These are phyloP conservation scores for Harpagifer antarcticus DNA, from an alignment of 2,797 vertebrate species.

Conservation along the genomic window DNA sequence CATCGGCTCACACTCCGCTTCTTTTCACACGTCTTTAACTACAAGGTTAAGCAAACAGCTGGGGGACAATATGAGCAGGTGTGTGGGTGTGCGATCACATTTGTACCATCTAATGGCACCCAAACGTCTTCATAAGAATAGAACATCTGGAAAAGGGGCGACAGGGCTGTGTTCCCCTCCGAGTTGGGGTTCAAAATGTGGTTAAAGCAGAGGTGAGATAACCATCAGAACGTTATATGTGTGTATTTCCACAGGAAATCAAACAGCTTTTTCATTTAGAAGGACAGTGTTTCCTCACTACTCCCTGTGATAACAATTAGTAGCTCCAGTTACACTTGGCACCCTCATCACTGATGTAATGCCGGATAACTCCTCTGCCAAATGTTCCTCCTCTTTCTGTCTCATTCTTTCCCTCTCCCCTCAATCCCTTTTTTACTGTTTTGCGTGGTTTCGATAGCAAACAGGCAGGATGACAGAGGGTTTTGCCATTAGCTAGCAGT, in stretches of 20 bases:
- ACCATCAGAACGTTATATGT: slow-evolving; percentile 27
- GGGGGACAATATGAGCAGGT: slow-evolving; percentile 15
- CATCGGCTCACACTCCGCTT: slow-evolving; percentile 38
- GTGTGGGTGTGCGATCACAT: slow-evolving; percentile 12
- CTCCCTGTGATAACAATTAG: slow-evolving; percentile 81
- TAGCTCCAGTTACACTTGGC: slow-evolving; percentile 66
- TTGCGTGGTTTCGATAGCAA: slow-evolving; percentile 64
- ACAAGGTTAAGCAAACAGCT: slow-evolving; percentile 43
- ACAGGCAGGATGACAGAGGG: slow-evolving; percentile 65
- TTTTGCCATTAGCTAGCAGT: slow-evolving; percentile 62
- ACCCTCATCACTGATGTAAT: slow-evolving; percentile 73
- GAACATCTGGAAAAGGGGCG: slow-evolving; percentile 4
- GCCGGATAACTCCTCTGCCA: slow-evolving; percentile 62
- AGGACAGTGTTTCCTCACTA: slow-evolving; percentile 64
- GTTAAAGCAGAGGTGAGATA: slow-evolving; percentile 22
- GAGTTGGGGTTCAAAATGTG: slow-evolving; percentile 14
- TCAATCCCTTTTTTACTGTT: slow-evolving; percentile 42
- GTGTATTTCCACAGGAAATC: slow-evolving; percentile 51
- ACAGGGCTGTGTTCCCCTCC: not conserved
- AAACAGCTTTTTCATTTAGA: slow-evolving; percentile 49
- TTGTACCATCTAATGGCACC: slow-evolving; percentile 27
- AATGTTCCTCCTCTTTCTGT: slow-evolving; percentile 47
- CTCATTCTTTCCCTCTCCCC: slow-evolving; percentile 28
- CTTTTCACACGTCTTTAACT: slow-evolving; percentile 49
- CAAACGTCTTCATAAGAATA: slow-evolving; percentile 16